These are phyloP conservation scores for rat (Rattus norvegicus) DNA, from an alignment of 2,113 vertebrate genomes.

Conservation along the genomic window GRCr8 NC_086021.1:142749501-142750000, in stretches of 20 bases:
- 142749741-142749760: not conserved
- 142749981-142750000: not conserved
- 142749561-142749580: not conserved
- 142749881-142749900: not conserved
- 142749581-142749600: not conserved
- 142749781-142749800: not conserved
- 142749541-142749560: not conserved
- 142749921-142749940: not conserved
- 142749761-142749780: not conserved
- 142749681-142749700: not conserved
- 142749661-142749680: not conserved
- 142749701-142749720: constrained; percentile 6
- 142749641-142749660: not conserved
- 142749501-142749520: not conserved
- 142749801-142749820: not conserved
- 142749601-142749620: not conserved
- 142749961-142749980: not conserved
- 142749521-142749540: not conserved
- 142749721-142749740: not conserved
- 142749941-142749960: not conserved
- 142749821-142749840: not conserved
- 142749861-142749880: not conserved
- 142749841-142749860: not conserved
- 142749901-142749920: not conserved
- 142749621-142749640: not conserved